Conservation (phyloP, 2,888 invertebrate species). For the Acanthosepion pharaonis region DNA sequence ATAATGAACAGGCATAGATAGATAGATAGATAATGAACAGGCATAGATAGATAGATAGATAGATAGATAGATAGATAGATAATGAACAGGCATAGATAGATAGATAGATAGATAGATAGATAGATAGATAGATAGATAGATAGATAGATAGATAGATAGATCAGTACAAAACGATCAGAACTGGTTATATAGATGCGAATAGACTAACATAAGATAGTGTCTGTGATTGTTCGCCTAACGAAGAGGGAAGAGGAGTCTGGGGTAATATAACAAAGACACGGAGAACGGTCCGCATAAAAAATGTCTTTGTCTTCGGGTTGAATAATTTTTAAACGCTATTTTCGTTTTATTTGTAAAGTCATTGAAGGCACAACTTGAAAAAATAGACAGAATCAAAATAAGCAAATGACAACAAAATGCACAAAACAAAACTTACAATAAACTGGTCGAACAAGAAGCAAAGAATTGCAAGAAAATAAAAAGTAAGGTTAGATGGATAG, state of each 20-base stretch:
- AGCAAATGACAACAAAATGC: background rate
- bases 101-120: too few species aligned
- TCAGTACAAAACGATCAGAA: background rate
- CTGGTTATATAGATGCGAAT: background rate
- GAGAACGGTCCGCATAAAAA: background rate
- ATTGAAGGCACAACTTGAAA: background rate
- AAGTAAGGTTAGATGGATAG: background rate
- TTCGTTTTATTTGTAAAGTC: background rate
- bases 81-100: too few species aligned
- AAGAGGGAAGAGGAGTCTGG: background rate
- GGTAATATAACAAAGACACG: background rate
- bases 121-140: too few species aligned
- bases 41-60: background rate
- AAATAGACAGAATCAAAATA: background rate
- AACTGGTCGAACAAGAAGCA: background rate
- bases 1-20: too few species aligned
- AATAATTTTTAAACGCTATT: background rate
- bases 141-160: background rate
- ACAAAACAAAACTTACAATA: slow-evolving; percentile 2
- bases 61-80: background rate
- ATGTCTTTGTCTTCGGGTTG: background rate
- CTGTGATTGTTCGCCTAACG: background rate
- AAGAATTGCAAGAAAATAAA: background rate
- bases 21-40: too few species aligned
- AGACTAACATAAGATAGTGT: background rate